Conservation (phyloP, 2,113 vertebrate genomes). For the Nycticebus coucang region DNA sequence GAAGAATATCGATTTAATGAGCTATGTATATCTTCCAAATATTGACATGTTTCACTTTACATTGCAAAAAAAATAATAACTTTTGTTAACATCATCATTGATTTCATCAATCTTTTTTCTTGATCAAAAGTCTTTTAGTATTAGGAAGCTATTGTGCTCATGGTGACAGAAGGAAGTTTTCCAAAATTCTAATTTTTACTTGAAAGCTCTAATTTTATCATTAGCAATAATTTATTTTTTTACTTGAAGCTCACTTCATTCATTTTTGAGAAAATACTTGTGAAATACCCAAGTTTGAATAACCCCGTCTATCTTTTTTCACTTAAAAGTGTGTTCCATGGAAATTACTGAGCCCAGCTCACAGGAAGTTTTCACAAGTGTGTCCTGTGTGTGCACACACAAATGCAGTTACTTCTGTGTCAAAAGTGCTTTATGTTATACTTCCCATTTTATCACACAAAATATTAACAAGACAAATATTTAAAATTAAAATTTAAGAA, state of each 20-base stretch:
- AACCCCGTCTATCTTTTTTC: background rate
- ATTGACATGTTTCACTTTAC: background rate
- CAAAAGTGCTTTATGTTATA: background rate
- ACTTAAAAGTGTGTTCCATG: background rate
- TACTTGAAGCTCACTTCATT: background rate
- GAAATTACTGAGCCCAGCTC: background rate
- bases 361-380: background rate
- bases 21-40: background rate
- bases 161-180: background rate
- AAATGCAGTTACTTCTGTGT: background rate
- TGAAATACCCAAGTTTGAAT: background rate
- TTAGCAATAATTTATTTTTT: slow-evolving; percentile 33
- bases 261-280: background rate
- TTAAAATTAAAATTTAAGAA: background rate
- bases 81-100: background rate
- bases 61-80: background rate
- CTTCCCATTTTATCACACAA: background rate
- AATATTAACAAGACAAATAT: background rate
- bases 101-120: background rate
- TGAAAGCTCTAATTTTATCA: slow-evolving; percentile 39
- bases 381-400: background rate
- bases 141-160: background rate
- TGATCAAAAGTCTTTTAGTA: background rate
- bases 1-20: background rate
- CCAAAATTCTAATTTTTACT: slow-evolving; percentile 49